Conservation (phyloP, 2,113 vertebrate genomes). For the Ardeotis arabs region DNA sequence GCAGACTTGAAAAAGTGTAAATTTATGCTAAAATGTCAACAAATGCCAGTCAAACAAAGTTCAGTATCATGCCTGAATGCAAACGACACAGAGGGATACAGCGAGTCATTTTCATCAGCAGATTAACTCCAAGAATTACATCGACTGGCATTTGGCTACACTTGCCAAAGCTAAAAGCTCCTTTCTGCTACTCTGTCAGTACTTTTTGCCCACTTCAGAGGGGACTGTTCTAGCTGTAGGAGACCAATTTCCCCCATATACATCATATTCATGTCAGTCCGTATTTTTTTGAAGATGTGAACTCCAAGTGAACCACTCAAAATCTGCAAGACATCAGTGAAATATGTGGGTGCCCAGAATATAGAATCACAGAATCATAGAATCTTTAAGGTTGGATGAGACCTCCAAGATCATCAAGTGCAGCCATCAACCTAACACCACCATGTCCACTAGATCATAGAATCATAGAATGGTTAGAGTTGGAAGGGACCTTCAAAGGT, state of each 20-base stretch:
- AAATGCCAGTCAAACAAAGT: constrained; percentile 56
- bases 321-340: neutral
- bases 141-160: neutral
- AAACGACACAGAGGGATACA: neutral
- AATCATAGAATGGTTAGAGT: too few relatives aligned
- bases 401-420: too few relatives aligned
- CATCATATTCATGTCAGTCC: neutral
- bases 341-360: neutral
- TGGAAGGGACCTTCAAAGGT: too few relatives aligned
- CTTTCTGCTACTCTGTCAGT: neutral
- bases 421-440: too few relatives aligned
- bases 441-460: too few relatives aligned
- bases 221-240: neutral
- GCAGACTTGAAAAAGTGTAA: constrained; percentile 45
- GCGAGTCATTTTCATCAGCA: neutral
- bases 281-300: neutral
- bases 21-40: constrained; percentile 53
- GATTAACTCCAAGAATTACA: neutral
- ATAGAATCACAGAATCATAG: too few relatives aligned
- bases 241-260: neutral
- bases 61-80: constrained; percentile 36
- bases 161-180: neutral
- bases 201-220: neutral
- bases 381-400: too few relatives aligned
- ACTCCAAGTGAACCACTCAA: neutral